Percentiles rank a stretch among this genome's conserved stretches.
These are phyloP conservation scores for Sphaerodactylus townsendi DNA, from an alignment of 2,113 vertebrate genomes.

Conservation along the genomic window DNA sequence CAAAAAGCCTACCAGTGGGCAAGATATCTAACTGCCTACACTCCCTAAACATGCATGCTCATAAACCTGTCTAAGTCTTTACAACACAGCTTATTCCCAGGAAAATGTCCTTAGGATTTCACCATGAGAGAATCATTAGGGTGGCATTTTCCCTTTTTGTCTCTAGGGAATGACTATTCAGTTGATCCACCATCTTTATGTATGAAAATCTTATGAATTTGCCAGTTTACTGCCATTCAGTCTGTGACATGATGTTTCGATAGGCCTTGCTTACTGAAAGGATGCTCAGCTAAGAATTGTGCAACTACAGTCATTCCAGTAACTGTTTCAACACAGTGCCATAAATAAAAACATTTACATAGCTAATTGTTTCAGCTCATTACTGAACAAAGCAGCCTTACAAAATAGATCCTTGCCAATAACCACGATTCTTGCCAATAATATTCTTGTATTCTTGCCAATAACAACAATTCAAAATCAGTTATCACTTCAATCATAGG, in stretches of 20 bases:
- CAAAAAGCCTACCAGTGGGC: too few relatives aligned
- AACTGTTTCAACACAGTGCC: conserved; percentile 8
- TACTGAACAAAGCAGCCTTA: neutral
- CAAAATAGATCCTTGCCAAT: conserved; percentile 30
- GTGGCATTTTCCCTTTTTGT: neutral
- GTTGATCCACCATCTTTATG: too few relatives aligned
- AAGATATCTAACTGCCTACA: too few relatives aligned
- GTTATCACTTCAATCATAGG: conserved; percentile 32
- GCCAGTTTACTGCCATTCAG: neutral
- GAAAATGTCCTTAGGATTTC: too few relatives aligned
- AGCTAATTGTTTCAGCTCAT: neutral
- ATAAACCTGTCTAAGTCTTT: too few relatives aligned
- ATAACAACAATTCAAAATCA: conserved; percentile 15
- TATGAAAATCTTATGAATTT: neutral
- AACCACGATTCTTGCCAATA: conserved; percentile 18
- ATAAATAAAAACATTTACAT: neutral
- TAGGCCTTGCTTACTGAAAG: neutral
- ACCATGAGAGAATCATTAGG: neutral
- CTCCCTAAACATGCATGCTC: too few relatives aligned
- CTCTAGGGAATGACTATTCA: conserved; percentile 9
- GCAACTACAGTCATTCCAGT: neutral
- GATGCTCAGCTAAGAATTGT: neutral
- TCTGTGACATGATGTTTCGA: too few relatives aligned
- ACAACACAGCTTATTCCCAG: too few relatives aligned
- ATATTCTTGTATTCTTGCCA: neutral